These are phyloP conservation scores for Ophion slaviceki DNA, from an alignment of 2,888 invertebrate species.

Conservation along the genomic window DNA sequence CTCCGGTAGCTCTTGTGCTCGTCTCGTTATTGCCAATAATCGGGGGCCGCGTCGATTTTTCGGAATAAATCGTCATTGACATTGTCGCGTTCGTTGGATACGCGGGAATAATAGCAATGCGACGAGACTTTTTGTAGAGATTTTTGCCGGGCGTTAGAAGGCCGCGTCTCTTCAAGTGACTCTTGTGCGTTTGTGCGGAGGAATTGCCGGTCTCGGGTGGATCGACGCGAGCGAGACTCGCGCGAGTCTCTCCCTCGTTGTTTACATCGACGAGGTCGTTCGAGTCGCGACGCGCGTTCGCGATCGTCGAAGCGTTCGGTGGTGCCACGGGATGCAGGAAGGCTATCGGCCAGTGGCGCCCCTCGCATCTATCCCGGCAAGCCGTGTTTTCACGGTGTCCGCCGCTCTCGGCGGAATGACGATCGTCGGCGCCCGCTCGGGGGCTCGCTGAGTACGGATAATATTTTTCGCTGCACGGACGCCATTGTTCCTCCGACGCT, in stretches of 20 bases:
- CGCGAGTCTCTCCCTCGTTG: neutral
- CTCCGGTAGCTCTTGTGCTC: neutral
- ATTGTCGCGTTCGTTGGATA: neutral
- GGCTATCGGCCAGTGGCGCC: slow-evolving; percentile 91
- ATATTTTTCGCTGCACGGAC: slow-evolving; percentile 93
- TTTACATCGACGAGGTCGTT: slow-evolving; percentile 11
- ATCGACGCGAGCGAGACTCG: neutral
- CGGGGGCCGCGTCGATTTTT: neutral
- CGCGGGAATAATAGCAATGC: neutral
- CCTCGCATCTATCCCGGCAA: slow-evolving; percentile 64
- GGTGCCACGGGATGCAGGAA: slow-evolving; percentile 92
- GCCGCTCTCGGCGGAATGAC: neutral
- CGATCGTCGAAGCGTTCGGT: slow-evolving; percentile 87
- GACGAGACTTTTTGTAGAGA: slow-evolving; percentile 13
- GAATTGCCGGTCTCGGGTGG: slow-evolving; percentile 4
- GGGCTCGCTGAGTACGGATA: slow-evolving; percentile 86
- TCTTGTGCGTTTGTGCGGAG: slow-evolving; percentile 39
- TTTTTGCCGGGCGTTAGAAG: slow-evolving; percentile 14
- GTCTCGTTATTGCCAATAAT: slow-evolving; percentile 2
- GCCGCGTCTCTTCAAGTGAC: slow-evolving; percentile 56
- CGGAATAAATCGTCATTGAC: neutral
- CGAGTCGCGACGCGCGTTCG: slow-evolving; percentile 62
- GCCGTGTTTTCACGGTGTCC: neutral
- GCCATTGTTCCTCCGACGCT: slow-evolving; percentile 91
- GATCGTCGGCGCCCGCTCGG: slow-evolving; percentile 71